These are phyloP conservation scores for Lophura nycthemera DNA, from an alignment of 2,113 vertebrate genomes.

Conservation along the genomic window DNA sequence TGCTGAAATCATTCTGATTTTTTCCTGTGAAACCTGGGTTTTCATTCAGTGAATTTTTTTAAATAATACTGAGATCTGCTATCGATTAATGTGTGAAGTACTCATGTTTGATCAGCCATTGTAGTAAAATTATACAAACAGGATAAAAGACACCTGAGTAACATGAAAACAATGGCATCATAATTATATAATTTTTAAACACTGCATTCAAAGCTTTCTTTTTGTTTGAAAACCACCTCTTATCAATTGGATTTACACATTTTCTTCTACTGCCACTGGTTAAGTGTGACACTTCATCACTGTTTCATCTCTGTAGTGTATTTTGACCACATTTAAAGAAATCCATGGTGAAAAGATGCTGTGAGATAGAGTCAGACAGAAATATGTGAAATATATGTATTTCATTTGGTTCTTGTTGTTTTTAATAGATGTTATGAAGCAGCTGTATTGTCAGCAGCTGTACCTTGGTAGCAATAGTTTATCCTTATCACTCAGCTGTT, in stretches of 20 bases:
- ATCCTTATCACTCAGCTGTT: not conserved
- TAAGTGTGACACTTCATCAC: not conserved
- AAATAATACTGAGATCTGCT: not conserved
- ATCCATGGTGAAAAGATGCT: not conserved
- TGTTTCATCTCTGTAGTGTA: not conserved
- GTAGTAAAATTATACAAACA: not conserved
- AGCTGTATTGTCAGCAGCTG: not conserved
- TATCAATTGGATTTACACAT: not conserved
- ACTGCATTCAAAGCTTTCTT: not conserved
- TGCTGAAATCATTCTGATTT: not conserved
- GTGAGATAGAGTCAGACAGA: not conserved
- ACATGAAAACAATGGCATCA: not conserved
- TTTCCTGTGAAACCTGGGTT: not conserved
- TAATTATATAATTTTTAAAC: not conserved
- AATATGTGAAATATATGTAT: not conserved
- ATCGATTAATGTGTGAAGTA: not conserved
- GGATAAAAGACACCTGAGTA: not conserved
- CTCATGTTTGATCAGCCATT: not conserved
- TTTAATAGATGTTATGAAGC: not conserved
- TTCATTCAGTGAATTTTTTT: not conserved
- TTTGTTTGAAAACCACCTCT: not conserved
- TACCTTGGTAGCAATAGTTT: not conserved
- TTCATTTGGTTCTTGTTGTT: not conserved
- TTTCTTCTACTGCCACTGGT: not conserved
- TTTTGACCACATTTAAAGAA: not conserved